Percentiles rank a stretch among this genome's conserved stretches.
Evolutionary conservation across 2,797 vertebrate genomes (phyloP).

Genomic region (Melopsittacus undulatus): DNA sequence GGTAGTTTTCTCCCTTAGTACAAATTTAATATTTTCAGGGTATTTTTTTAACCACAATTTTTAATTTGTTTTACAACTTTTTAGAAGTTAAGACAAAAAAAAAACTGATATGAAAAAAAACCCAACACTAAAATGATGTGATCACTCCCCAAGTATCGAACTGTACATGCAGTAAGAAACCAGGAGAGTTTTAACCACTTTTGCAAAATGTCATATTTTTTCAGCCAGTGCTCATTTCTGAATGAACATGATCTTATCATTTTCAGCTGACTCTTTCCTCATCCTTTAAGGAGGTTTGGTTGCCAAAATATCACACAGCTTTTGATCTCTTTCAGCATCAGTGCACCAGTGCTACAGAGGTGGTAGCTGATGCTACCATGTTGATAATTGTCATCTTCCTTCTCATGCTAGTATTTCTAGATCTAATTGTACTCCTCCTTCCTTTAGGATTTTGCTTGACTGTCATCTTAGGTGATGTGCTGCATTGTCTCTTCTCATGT

Average conservation of each 20-base stretch:
- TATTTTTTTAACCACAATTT: background rate
- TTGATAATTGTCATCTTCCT: background rate
- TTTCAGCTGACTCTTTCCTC: background rate
- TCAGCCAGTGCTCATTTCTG: background rate
- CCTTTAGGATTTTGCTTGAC: background rate
- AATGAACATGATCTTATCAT: background rate
- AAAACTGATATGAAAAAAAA: background rate
- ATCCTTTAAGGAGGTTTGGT: background rate
- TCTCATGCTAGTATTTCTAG: background rate
- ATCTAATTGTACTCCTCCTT: background rate
- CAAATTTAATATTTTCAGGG: background rate
- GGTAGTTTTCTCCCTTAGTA: background rate
- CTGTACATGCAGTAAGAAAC: background rate
- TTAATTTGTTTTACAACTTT: background rate
- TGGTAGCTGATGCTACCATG: background rate
- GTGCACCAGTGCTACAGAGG: background rate
- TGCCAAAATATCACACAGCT: background rate
- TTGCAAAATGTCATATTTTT: background rate
- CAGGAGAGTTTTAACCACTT: background rate
- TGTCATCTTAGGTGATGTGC: background rate
- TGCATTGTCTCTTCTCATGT: background rate
- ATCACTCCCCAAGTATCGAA: background rate
- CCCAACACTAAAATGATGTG: background rate
- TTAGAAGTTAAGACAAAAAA: background rate
- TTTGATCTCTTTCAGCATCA: background rate